These are phyloP conservation scores for Pseudachorutes palmiensis DNA, from an alignment of 1,140 invertebrate species.

Conservation along the genomic window DNA sequence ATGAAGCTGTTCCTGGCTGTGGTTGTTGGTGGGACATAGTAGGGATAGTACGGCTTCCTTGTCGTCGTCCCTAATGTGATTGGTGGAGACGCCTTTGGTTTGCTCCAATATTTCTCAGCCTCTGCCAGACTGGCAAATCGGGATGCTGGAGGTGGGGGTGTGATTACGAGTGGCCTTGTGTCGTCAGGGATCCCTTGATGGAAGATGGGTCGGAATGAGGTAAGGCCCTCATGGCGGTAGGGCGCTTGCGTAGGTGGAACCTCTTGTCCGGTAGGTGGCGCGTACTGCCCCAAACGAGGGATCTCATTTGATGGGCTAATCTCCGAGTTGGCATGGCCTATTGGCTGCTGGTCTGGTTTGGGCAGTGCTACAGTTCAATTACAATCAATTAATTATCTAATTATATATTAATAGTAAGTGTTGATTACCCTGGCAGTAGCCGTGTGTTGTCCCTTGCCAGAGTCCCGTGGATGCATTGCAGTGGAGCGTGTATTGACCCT, in stretches of 20 bases:
- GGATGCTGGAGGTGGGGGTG: constrained; percentile 11
- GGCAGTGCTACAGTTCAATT: constrained; percentile 17
- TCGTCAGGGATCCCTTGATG: constrained; percentile 9
- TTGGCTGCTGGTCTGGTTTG: constrained; percentile 12
- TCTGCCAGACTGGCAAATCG: neutral
- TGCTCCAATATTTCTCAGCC: constrained; percentile 1
- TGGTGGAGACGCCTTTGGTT: neutral
- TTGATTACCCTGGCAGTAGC: constrained; percentile 29
- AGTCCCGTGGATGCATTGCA: constrained; percentile 33
- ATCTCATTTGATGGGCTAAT: constrained; percentile 32
- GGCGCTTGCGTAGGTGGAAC: neutral
- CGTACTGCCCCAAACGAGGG: neutral
- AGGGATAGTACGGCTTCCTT: constrained; percentile 6
- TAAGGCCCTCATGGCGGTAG: neutral
- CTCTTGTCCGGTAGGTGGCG: neutral
- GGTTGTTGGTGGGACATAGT: constrained; percentile 18
- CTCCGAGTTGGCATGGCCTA: constrained; percentile 18
- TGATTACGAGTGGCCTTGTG: constrained; percentile 18
- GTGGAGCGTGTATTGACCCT: constrained; percentile 35
- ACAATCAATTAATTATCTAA: neutral
- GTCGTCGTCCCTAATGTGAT: neutral
- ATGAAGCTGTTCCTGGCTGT: constrained; percentile 36
- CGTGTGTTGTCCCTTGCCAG: constrained; percentile 32
- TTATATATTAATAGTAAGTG: neutral
- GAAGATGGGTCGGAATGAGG: constrained; percentile 8